phyloP scores from a whole-genome alignment of 2,797 vertebrate genomes.

The Champsocephalus esox region DNA sequence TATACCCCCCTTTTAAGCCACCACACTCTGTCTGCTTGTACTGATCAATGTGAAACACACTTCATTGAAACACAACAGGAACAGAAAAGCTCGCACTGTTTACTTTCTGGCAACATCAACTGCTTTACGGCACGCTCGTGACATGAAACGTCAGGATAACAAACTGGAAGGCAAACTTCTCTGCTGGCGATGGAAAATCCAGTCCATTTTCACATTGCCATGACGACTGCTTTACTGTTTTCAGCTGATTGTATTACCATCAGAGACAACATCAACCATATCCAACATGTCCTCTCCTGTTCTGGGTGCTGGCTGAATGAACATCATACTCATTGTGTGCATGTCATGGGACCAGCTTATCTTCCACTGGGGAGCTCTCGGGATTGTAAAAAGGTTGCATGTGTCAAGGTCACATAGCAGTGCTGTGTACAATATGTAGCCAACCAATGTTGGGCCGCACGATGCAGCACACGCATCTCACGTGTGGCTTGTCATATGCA shows the following conservation, averaged over 20 bases:
- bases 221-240: neutral
- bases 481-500: neutral
- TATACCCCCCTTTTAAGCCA: too few relatives aligned
- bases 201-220: too few relatives aligned
- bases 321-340: neutral
- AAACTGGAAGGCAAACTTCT: too few relatives aligned
- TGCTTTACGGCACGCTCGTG: too few relatives aligned
- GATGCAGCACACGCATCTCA: neutral
- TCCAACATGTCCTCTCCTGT: neutral
- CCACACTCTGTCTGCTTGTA: too few relatives aligned
- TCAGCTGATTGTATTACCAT: neutral
- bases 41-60: too few relatives aligned
- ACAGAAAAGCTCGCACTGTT: too few relatives aligned
- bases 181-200: too few relatives aligned
- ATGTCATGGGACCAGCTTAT: neutral
- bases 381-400: neutral
- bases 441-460: neutral
- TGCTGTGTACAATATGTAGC: constrained; percentile 4
- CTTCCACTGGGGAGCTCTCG: neutral
- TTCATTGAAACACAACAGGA: too few relatives aligned
- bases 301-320: neutral
- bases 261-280: neutral
- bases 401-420: neutral
- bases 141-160: too few relatives aligned
- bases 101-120: too few relatives aligned